These are phyloP conservation scores for Epicampocera succincta DNA, from an alignment of 2,888 invertebrate genomes.

Conservation along the genomic window DNA sequence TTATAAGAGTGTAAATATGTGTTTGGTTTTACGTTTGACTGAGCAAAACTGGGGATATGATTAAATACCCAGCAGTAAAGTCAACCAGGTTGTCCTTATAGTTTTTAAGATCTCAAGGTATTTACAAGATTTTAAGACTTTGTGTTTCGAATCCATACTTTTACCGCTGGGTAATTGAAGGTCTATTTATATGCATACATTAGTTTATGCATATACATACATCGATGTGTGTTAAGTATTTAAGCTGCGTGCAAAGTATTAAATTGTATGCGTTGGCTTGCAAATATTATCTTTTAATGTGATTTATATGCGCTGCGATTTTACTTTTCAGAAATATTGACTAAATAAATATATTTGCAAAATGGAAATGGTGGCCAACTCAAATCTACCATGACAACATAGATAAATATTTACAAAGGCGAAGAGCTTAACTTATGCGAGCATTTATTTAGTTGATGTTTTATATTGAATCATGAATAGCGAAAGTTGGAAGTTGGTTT, in stretches of 20 bases:
- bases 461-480: too few species aligned
- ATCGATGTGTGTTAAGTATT: conserved; percentile 20
- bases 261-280: conserved; percentile 13
- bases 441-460: background rate
- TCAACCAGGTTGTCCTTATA: too few species aligned
- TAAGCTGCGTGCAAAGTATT: background rate
- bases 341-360: conserved; percentile 42
- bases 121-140: too few species aligned
- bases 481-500: too few species aligned
- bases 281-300: conserved; percentile 54
- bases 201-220: background rate
- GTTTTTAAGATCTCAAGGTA: too few species aligned
- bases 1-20: conserved; percentile 32
- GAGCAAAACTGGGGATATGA: background rate
- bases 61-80: too few species aligned
- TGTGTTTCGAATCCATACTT: too few species aligned
- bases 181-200: background rate
- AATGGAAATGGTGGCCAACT: conserved; percentile 50
- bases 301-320: conserved; percentile 42
- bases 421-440: background rate
- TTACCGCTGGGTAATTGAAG: background rate
- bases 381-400: conserved; percentile 35
- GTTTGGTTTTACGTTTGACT: conserved; percentile 19
- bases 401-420: background rate
- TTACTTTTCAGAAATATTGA: conserved; percentile 38